Conservation (phyloP, 2,797 vertebrate species). For the Onychomys leucogaster region DNA sequence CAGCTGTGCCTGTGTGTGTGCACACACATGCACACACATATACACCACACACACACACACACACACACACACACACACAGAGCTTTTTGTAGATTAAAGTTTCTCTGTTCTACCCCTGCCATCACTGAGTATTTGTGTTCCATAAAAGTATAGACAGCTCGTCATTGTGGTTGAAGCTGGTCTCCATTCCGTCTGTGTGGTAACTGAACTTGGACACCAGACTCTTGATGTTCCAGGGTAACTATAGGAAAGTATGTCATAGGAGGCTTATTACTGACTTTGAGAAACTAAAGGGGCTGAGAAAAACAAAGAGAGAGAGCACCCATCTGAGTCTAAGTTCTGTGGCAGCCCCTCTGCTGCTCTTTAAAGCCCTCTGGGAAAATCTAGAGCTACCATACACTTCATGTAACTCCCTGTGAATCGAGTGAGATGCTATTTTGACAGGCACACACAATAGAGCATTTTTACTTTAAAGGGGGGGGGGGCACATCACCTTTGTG, state of each 20-base stretch:
- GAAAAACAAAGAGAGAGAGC: not conserved
- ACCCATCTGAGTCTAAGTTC: not conserved
- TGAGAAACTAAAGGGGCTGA: not conserved
- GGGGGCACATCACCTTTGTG: not conserved
- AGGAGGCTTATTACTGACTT: not conserved
- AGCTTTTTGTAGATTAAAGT: not conserved
- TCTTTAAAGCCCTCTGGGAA: not conserved
- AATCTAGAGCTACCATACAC: not conserved
- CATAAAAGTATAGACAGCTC: not conserved
- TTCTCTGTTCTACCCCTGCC: fast-evolving
- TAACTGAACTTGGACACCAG: not conserved
- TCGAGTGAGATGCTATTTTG: not conserved
- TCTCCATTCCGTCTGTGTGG: not conserved
- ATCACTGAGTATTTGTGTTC: not conserved
- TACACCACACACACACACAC: not conserved
- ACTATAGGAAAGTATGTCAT: not conserved
- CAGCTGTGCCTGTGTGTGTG: fast-evolving
- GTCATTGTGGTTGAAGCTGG: not conserved
- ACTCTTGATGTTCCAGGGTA: not conserved
- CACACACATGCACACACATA: not conserved
- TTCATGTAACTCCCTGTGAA: not conserved
- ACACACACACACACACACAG: not conserved
- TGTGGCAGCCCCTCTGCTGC: not conserved
- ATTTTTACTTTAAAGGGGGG: too few relatives aligned
- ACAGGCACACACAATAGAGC: not conserved